Conservation (phyloP, 2,113 vertebrate species). For the Scytalopus superciliaris region DNA sequence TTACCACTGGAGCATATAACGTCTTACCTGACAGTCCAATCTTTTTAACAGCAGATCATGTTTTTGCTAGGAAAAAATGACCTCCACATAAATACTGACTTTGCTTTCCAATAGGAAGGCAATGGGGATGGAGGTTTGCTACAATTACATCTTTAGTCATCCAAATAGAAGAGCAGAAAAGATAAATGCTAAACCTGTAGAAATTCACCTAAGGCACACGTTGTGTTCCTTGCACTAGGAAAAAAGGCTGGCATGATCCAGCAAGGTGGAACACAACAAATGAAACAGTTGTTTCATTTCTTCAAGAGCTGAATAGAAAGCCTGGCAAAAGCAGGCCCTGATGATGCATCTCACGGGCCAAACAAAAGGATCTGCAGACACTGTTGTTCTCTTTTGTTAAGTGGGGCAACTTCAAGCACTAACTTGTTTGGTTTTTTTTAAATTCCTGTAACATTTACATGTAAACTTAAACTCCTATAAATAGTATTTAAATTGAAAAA, state of each 20-base stretch:
- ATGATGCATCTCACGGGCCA: slow-evolving; percentile 28
- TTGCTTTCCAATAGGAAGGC: neutral
- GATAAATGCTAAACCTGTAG: neutral
- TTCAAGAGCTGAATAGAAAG: slow-evolving; percentile 60
- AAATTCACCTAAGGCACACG: neutral
- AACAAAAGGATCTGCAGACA: slow-evolving; percentile 69
- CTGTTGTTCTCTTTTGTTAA: neutral
- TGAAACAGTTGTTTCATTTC: slow-evolving; percentile 28
- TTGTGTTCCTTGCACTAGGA: slow-evolving; percentile 42
- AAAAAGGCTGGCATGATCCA: no score
- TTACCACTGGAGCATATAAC: neutral
- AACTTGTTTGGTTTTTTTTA: neutral
- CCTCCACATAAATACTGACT: neutral
- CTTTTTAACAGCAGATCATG: neutral
- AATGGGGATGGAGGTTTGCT: neutral
- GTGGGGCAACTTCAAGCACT: neutral
- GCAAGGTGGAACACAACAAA: no score
- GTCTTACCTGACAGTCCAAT: neutral
- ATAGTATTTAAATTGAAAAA: neutral
- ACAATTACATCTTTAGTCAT: neutral
- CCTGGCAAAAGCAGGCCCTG: slow-evolving; percentile 14
- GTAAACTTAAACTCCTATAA: neutral
- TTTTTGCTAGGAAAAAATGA: neutral
- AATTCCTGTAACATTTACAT: neutral
- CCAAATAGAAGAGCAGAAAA: neutral